These are phyloP conservation scores for Incurvaria masculella DNA, from an alignment of 2,888 invertebrate genomes.

Conservation along the genomic window DNA sequence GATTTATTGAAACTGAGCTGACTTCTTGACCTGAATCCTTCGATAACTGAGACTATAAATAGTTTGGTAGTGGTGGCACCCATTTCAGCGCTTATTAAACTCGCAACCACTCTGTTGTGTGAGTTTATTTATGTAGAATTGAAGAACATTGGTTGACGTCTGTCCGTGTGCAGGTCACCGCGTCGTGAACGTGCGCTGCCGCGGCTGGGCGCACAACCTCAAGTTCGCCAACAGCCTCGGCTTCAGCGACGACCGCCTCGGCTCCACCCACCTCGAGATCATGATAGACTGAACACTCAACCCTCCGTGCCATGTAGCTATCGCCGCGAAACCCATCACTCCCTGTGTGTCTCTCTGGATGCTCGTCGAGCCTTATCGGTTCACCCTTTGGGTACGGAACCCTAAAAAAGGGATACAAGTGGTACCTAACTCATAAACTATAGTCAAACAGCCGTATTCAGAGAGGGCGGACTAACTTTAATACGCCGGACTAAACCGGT, in stretches of 20 bases:
- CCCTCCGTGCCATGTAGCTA: too few relatives aligned
- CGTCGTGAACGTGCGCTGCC: constrained; percentile 65
- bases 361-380: too few relatives aligned
- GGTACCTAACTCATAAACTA: too few relatives aligned
- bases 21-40: constrained; percentile 9
- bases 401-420: too few relatives aligned
- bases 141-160: neutral
- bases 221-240: constrained; percentile 43
- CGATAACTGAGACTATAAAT: neutral
- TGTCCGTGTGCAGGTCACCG: constrained; percentile 45
- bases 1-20: neutral
- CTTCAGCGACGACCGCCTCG: constrained; percentile 30
- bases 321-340: too few relatives aligned
- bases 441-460: too few relatives aligned
- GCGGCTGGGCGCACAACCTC: constrained; percentile 68
- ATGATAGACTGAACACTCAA: constrained; percentile 38
- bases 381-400: too few relatives aligned
- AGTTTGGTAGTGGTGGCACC: neutral
- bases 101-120: neutral
- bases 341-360: too few relatives aligned
- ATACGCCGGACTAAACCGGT: too few relatives aligned
- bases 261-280: constrained; percentile 45
- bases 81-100: neutral
- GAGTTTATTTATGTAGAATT: neutral
- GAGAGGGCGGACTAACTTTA: too few relatives aligned